Percentiles rank a stretch among this genome's conserved stretches.
Conservation (phyloP, 2,113 vertebrate species). For the Brachyhypopomus gauderio region DNA sequence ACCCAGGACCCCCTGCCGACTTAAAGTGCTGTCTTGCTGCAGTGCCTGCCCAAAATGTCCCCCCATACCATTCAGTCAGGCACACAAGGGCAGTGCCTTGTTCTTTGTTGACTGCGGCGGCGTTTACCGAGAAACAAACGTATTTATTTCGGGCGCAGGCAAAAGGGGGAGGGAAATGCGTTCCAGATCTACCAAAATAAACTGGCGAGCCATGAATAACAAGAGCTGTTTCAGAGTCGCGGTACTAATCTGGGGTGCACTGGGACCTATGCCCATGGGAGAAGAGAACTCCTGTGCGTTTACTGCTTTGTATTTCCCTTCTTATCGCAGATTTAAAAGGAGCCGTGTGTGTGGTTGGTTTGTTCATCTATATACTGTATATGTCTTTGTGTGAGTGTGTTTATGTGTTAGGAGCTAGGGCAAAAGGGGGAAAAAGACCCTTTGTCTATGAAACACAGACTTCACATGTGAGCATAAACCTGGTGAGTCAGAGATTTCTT, state of each 20-base stretch:
- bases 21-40: background rate
- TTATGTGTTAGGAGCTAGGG: background rate
- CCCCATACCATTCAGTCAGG: background rate
- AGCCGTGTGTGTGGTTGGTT: slow-evolving; percentile 11
- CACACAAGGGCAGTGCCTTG: background rate
- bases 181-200: slow-evolving; percentile 47
- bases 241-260: slow-evolving; percentile 29
- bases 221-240: slow-evolving; percentile 12
- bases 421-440: background rate
- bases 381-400: slow-evolving; percentile 12
- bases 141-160: slow-evolving; percentile 49
- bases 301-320: slow-evolving; percentile 32
- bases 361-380: slow-evolving; percentile 26
- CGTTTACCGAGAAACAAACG: slow-evolving; percentile 37
- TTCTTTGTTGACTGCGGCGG: slow-evolving; percentile 27
- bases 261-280: slow-evolving; percentile 43
- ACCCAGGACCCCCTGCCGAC: background rate
- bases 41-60: background rate
- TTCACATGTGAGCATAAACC: background rate
- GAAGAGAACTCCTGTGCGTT: slow-evolving; percentile 30
- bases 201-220: slow-evolving; percentile 22
- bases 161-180: slow-evolving; percentile 23
- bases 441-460: slow-evolving; percentile 11
- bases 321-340: slow-evolving; percentile 34
- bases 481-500: background rate